Evolutionary conservation across 1,140 invertebrate species (phyloP), one percentile per base, ranked within the genome.

Genomic region (Apocrypta bakeri): DNA sequence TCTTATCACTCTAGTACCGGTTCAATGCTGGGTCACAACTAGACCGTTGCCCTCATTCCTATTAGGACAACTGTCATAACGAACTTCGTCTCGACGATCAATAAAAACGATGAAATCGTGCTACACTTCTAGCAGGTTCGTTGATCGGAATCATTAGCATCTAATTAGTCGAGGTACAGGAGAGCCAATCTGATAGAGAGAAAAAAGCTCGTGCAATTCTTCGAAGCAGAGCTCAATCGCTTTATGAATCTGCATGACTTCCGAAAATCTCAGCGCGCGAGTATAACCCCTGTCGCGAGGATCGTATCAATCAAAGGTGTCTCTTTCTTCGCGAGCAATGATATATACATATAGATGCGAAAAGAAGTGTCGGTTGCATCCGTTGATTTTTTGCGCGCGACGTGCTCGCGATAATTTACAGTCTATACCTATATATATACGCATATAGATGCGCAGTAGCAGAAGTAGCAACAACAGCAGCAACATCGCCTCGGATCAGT

Each of bases 221-320:
- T 17, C 68, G 76, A 83, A 72, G 25, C 63, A 31, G 12, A 29
- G 17, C 14, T 17, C 48, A n/a, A 56, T 66, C 63, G 63, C 69
- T 83, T 83, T 80, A 83, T 80, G 82, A 80, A 83, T 83, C 82
- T 75, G 63, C 82, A 83, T 83, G 76, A 80, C 69, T 83, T 83
- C 82, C 76, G 72, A 83, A 83, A 83, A 83, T 75, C 71, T 79
- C 82, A 71, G 48, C 48, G 11, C 40, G 40, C 12, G 48, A 56
- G 48, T 21, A 7, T 12, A 74, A 9, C 11, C 72, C 79, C 79
- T 72, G 17, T 81, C 56, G 73, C 56, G 74, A 14, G 48, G 21
- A 77, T 82, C 81, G 81, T 40, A 77, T 82, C 74, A 64, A 82
- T 82, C 81, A 64, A 68, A 69, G 40, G 73, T 61, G 37, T 66